Conservation (phyloP, 1,140 invertebrate genomes). For the Gryllus bimaculatus region DNA sequence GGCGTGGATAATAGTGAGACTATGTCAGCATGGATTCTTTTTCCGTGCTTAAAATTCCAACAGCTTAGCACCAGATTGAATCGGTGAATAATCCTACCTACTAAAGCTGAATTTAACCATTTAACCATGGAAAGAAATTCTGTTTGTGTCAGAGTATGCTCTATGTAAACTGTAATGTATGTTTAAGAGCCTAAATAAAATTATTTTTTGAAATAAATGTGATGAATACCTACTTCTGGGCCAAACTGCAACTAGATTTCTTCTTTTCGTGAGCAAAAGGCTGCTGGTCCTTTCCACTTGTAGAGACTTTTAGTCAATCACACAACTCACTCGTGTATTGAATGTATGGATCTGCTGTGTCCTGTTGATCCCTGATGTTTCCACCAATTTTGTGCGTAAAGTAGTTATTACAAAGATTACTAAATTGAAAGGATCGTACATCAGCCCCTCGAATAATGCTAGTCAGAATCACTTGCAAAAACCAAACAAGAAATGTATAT, state of each 20-base stretch:
- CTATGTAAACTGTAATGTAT: too few relatives aligned
- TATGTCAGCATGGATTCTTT: too few relatives aligned
- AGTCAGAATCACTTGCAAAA: not conserved
- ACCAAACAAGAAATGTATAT: not conserved
- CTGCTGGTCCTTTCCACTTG: constrained; percentile 60
- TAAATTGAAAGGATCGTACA: constrained; percentile 55
- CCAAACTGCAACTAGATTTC: constrained; percentile 3
- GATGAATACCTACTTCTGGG: too few relatives aligned
- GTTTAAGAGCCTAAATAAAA: too few relatives aligned
- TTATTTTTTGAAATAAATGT: too few relatives aligned
- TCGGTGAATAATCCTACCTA: too few relatives aligned
- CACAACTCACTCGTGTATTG: constrained; percentile 51
- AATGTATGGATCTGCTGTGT: constrained; percentile 63
- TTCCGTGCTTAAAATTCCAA: too few relatives aligned
- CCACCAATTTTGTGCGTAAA: constrained; percentile 56
- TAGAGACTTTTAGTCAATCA: constrained; percentile 57
- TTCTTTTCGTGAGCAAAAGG: constrained; percentile 31
- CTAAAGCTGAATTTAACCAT: too few relatives aligned
- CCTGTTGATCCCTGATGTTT: constrained; percentile 56
- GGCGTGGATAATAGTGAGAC: too few relatives aligned
- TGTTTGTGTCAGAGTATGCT: too few relatives aligned
- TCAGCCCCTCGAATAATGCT: constrained; percentile 48
- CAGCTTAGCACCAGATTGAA: too few relatives aligned
- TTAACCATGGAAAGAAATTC: too few relatives aligned
- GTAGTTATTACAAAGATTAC: constrained; percentile 55